Evolutionary conservation across 2,888 invertebrate species (phyloP), one percentile per base, ranked within the genome.

Genomic region (Glomeris marginata): DNA sequence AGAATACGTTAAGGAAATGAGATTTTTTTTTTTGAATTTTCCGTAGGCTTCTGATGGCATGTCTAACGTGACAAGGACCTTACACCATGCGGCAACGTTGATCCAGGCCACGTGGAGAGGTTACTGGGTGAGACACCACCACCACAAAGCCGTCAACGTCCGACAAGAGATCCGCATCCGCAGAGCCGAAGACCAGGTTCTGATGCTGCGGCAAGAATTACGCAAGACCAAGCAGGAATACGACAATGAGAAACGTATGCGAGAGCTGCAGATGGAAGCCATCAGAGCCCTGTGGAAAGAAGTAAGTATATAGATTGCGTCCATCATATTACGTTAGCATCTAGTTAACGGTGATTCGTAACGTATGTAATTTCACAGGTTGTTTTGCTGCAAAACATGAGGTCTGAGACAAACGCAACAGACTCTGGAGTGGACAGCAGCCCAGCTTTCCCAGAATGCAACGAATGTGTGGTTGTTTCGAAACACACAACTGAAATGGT

Each of bases 31-130:
- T 36, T 13, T 8, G 41, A 41, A 41, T 10, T 8, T 15, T 41
- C 16, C 41, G n/a, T n/a, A n/a, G n/a, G n/a, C n/a, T n/a, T n/a
- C n/a, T n/a, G n/a, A n/a, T n/a, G n/a, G n/a, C n/a, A n/a, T n/a
- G n/a, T n/a, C n/a, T n/a, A n/a, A n/a, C n/a, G n/a, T 18, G 6
- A n/a, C 8, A 8, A 6, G 6, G n/a, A 8, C 6, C 21, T 52
- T 54, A 8, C 43, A 52, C 16, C 55, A 54, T 57, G 77, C 87
- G 0, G 87, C 85, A 0, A 75, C 83, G 34, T 78, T 78, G 22
- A 87, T 88, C 62, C 88, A 88, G 68, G 81, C 80, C 66, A 77
- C 81, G 69, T 88, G 88, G 88, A 70, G 86, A 21, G 87, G 88
- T 0, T 87, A 84, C 65, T 74, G 78, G 43, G 80, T 83, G 36